phyloP scores from a whole-genome alignment of 2,888 invertebrate genomes.

The Acronicta leporina region DNA sequence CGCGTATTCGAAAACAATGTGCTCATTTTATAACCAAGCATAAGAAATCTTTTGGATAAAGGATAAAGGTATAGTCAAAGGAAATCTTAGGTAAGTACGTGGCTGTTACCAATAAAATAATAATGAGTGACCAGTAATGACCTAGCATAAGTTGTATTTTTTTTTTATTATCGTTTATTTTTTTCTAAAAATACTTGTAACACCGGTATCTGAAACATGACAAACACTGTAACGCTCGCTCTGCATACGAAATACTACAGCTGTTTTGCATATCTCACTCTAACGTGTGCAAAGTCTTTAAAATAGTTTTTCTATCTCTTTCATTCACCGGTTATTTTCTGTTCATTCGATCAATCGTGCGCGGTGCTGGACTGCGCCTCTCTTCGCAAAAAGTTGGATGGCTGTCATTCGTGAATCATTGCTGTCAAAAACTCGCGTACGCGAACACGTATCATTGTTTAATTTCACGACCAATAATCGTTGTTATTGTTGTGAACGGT shows the following conservation, averaged over 20 bases:
- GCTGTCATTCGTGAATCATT: conserved; percentile 72
- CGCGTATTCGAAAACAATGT: too few relatives aligned
- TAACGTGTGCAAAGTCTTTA: neutral
- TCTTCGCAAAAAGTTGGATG: conserved; percentile 11
- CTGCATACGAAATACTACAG: conserved; percentile 17
- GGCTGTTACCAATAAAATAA: too few relatives aligned
- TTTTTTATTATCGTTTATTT: too few relatives aligned
- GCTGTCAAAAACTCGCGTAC: conserved; percentile 59
- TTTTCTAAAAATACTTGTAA: too few relatives aligned
- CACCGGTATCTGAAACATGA: neutral
- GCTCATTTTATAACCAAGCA: too few relatives aligned
- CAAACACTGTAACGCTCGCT: too few relatives aligned
- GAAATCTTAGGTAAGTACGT: too few relatives aligned
- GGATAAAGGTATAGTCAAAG: too few relatives aligned
- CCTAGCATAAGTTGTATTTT: too few relatives aligned
- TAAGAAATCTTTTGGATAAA: too few relatives aligned
- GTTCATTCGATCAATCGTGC: conserved; percentile 15
- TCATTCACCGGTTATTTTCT: neutral
- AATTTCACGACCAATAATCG: conserved; percentile 78
- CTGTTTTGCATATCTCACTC: conserved; percentile 34
- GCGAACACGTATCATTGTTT: conserved; percentile 60
- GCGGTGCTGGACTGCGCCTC: conserved; percentile 24
- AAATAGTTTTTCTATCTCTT: conserved; percentile 9
- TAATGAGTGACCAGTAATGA: too few relatives aligned
- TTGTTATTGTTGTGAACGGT: conserved; percentile 82